A percentile compares a stretch with the other conserved stretches of the same genome.
Evolutionary conservation across 2,888 invertebrate genomes (phyloP).

Genomic region (Callinectes sapidus): DNA sequence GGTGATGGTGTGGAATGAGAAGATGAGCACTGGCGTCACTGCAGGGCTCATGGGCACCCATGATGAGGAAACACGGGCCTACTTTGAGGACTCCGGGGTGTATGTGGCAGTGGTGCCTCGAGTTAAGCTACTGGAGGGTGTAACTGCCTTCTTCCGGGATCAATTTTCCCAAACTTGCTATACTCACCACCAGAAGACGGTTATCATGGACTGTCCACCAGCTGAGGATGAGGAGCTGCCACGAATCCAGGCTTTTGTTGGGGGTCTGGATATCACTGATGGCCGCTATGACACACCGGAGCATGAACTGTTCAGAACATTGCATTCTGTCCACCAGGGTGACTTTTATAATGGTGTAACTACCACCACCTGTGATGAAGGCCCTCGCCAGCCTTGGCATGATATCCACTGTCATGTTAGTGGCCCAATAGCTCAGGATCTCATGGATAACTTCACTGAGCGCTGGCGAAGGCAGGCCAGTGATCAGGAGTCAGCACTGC

Average conservation of each 20-base stretch:
- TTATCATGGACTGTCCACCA: constrained; percentile 71
- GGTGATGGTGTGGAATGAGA: constrained; percentile 72
- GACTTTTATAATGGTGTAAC: constrained; percentile 73
- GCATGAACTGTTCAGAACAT: constrained; percentile 71
- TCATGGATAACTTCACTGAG: constrained; percentile 72
- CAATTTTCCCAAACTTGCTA: constrained; percentile 73
- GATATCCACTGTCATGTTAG: constrained; percentile 72
- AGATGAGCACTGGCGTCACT: constrained; percentile 71
- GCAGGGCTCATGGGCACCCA: constrained; percentile 73
- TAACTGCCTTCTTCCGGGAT: constrained; percentile 66
- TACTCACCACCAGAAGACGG: constrained; percentile 73
- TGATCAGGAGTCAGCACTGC: constrained; percentile 56
- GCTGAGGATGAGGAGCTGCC: constrained; percentile 68
- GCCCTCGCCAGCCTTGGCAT: constrained; percentile 73
- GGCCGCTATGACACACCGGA: constrained; percentile 73
- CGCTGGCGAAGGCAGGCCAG: constrained; percentile 71
- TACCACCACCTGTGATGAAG: constrained; percentile 62
- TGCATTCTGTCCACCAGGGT: constrained; percentile 67
- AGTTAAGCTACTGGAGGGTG: constrained; percentile 53
- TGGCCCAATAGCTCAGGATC: constrained; percentile 71
- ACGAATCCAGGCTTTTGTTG: constrained; percentile 71
- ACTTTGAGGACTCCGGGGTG: constrained; percentile 72
- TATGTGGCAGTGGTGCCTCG: constrained; percentile 72
- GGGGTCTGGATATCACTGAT: constrained; percentile 73
- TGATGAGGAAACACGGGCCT: constrained; percentile 72